Evolutionary conservation across 2,888 invertebrate species (phyloP), one percentile per base, ranked within the genome.

Genomic region (Meandrusa payeni): DNA sequence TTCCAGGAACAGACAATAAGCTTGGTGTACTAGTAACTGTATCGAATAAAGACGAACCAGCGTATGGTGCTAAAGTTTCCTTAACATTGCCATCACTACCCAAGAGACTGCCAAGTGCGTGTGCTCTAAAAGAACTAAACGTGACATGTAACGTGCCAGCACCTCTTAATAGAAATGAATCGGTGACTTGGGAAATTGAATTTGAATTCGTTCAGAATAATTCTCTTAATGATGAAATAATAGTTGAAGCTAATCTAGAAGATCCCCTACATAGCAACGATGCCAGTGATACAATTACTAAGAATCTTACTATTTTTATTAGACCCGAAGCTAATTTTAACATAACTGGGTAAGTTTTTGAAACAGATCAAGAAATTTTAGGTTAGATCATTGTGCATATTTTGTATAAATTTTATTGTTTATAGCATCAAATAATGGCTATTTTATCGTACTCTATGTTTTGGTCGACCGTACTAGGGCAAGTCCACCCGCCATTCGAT

Each of bases 11-110:
- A 3, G 60, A 66, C 5, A 50, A 64, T n/a, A 66, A 55, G 29
- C 55, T 87, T 0, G 83, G 83, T 2, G 67, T 69, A 4, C 70
- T 55, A 41, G 58, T 88, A 0, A 72, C 54, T 1, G 62, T 85
- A 0, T 7, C 62, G 0, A 83, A 87, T 37, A 61, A 54, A 37
- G 76, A 72, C 39, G 87, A 87, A 51, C 83, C 87, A n/a, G 82
- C 82, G 0, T 85, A 77, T 23, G 81, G 76, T 4, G 77, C 78
- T 0, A 72, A 63, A 47, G 69, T 83, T 0, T 59, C 69, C 3
- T 51, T 87, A 1, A 55, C 57, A 0, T 48, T 86, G 1, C 80
- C 85, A 1, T 56, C 68, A 11, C 57, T 62, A 10, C 80, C 80
- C 0, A 70, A 69, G 45, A 61, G 85, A 39, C 62, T 85, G 0